These are phyloP conservation scores for Cervus canadensis DNA, from an alignment of 2,113 vertebrate genomes.

Conservation along the genomic window DNA sequence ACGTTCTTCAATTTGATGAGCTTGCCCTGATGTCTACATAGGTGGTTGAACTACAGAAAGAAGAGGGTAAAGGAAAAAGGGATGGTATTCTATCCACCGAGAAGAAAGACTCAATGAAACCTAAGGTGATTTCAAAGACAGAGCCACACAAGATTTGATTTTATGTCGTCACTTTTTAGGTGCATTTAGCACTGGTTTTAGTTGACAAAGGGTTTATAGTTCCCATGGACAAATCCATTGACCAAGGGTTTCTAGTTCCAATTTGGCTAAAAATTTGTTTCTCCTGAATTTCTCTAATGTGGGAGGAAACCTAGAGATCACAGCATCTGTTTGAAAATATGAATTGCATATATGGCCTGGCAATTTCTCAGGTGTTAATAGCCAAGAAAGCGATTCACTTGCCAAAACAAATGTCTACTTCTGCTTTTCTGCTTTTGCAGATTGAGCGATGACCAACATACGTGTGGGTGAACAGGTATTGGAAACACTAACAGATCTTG, in stretches of 20 bases:
- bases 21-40: background rate
- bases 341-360: background rate
- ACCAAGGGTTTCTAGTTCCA: background rate
- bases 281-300: background rate
- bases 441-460: background rate
- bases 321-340: background rate
- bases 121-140: background rate
- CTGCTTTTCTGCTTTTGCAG: too few species aligned
- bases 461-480: rapidly evolving
- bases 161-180: background rate
- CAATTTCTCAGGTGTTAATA: background rate
- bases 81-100: background rate
- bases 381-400: background rate
- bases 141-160: background rate
- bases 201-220: background rate
- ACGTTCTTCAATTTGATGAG: background rate
- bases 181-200: background rate
- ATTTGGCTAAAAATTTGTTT: background rate
- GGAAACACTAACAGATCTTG: background rate
- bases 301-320: background rate
- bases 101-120: background rate
- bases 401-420: background rate
- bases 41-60: background rate
- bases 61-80: background rate
- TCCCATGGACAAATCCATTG: background rate